These are phyloP conservation scores for Bos javanicus DNA, from an alignment of 2,113 vertebrate species.

Conservation along the genomic window DNA sequence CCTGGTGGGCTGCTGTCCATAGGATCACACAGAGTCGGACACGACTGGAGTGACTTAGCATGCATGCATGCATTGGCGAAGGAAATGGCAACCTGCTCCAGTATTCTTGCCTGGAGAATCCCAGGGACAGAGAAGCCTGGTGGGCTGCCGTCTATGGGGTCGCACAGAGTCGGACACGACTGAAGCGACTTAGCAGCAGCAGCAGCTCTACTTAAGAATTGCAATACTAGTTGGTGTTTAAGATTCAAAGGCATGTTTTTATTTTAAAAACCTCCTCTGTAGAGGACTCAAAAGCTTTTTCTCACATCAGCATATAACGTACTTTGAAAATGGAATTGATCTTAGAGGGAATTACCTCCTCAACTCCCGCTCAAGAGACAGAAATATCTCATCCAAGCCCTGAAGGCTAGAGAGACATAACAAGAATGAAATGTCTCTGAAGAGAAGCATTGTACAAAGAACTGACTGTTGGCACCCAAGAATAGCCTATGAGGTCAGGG, in stretches of 20 bases:
- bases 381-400: too few species aligned
- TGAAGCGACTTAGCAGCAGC: neutral
- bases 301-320: neutral
- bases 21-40: neutral
- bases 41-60: fast-evolving
- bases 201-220: neutral
- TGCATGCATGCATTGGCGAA: neutral
- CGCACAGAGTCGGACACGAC: fast-evolving
- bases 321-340: neutral
- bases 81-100: too few species aligned
- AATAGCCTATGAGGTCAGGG: neutral
- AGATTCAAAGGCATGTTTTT: neutral
- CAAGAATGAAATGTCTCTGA: neutral
- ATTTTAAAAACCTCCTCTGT: neutral
- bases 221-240: neutral
- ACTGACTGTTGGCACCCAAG: neutral
- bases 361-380: neutral
- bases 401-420: neutral
- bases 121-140: neutral
- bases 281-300: neutral
- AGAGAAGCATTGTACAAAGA: neutral
- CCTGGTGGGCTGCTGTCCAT: neutral
- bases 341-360: neutral
- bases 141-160: neutral
- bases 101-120: neutral